Conservation (phyloP, 2,888 invertebrate genomes). For the Eristalis arbustorum region DNA sequence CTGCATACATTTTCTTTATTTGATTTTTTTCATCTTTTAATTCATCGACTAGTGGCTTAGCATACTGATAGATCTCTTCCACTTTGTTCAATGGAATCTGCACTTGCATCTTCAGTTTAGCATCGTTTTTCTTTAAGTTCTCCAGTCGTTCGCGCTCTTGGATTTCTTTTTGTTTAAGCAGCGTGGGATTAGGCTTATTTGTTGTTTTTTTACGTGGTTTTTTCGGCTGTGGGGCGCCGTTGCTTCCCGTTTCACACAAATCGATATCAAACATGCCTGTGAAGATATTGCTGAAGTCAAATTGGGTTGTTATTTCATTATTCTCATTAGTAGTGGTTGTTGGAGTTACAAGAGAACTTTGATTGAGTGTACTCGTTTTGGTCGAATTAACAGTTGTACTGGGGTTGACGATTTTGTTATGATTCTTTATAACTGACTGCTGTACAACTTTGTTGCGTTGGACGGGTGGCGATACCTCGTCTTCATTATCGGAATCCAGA, state of each 20-base stretch:
- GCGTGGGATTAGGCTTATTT: constrained; percentile 78
- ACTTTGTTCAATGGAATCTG: constrained; percentile 74
- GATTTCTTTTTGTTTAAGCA: constrained; percentile 76
- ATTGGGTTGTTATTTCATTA: constrained; percentile 58
- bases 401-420: constrained; percentile 64
- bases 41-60: constrained; percentile 73
- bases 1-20: not conserved
- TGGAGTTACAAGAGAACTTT: constrained; percentile 23
- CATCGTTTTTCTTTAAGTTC: constrained; percentile 76
- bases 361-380: not conserved
- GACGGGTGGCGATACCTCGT: constrained; percentile 67
- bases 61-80: constrained; percentile 75
- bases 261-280: constrained; percentile 79
- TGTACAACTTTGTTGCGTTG: constrained; percentile 1
- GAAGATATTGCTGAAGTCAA: constrained; percentile 74
- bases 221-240: constrained; percentile 67
- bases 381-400: not conserved
- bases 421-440: constrained; percentile 37
- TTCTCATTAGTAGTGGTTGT: constrained; percentile 22
- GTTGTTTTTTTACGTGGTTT: constrained; percentile 79
- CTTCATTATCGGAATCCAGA: constrained; percentile 79
- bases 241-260: constrained; percentile 72
- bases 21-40: not conserved
- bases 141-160: constrained; percentile 77
- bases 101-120: constrained; percentile 77